Percentiles rank a stretch among this genome's conserved stretches.
phyloP scores from a whole-genome alignment of 2,797 vertebrate species.

The Cheirogaleus major region DNA sequence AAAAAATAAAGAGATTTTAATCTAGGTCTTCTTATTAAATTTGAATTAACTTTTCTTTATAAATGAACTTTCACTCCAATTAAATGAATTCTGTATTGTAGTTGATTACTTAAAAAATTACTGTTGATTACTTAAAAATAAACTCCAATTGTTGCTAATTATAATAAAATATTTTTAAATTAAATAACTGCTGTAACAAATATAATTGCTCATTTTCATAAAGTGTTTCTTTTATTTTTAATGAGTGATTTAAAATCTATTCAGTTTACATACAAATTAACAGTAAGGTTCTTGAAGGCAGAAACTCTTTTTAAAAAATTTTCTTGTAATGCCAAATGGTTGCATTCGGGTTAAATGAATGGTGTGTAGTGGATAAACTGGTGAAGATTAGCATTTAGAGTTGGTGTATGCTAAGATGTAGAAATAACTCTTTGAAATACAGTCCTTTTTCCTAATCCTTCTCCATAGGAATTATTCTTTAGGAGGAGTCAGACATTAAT shows the following conservation, averaged over 20 bases:
- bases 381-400: no score
- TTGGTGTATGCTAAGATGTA: accelerated
- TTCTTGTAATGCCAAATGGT: neutral
- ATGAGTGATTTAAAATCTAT: neutral
- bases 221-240: slow-evolving; percentile 19
- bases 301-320: neutral
- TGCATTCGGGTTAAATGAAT: neutral
- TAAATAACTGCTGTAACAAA: neutral
- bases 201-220: neutral
- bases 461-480: neutral
- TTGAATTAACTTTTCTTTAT: slow-evolving; percentile 20
- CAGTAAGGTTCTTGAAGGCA: neutral
- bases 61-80: accelerated
- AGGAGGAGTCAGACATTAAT: neutral
- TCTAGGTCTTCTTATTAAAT: neutral
- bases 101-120: neutral
- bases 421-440: neutral
- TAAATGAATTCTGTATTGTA: neutral
- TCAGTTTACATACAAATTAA: neutral
- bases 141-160: neutral
- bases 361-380: no score
- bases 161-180: neutral
- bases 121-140: neutral
- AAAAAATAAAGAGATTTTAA: slow-evolving; percentile 21
- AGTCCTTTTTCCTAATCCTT: neutral